Evolutionary conservation across 2,113 vertebrate genomes (phyloP), one percentile per base, ranked within the genome.

Genomic region (Typhlomys cinereus): DNA sequence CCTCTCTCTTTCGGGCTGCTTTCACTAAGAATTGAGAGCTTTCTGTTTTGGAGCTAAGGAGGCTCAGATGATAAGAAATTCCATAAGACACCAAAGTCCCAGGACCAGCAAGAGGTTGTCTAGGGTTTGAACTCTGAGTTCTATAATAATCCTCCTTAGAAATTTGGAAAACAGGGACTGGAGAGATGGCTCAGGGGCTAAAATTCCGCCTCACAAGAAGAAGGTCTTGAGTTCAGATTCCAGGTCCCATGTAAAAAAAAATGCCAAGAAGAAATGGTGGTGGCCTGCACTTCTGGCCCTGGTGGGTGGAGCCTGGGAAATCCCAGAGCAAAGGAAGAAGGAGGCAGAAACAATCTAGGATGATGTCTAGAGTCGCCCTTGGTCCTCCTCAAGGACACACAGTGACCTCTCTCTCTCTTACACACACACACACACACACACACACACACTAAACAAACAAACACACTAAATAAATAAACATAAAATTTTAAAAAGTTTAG

Each of bases 71-170:
- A 82, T 59, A 34, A 80, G 61, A 82, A 70, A 5, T 74, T 88
- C 20, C 8, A 20, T 79, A 50, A 54, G 61, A 92, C 46, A 70
- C 13, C 27, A 88, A 29, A 13, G 46, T 69, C 57, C 64, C 31
- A 85, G 64, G 85, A 82, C 27, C 50, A 92, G 54, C 48, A 62
- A 73, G 76, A 80, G n/a, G 21, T 36, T 46, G 21, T 80, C 61
- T 80, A 76, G 73, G 41, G 69, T 81, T 85, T 57, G 59, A 92
- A 52, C 74, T 90, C 88, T 44, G 50, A n/a, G 39, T 29, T 80
- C 61, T 85, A 59, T n/a, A n/a, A n/a, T n/a, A n/a, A n/a, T n/a
- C n/a, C n/a, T n/a, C n/a, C n/a, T n/a, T n/a, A n/a, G n/a, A n/a
- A n/a, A n/a, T n/a, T n/a, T n/a, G n/a, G n/a, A n/a, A n/a, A n/a